A percentile compares a stretch with the other conserved stretches of the same genome.
phyloP scores from a whole-genome alignment of 2,888 invertebrate species.

The Pristionchus maxplancki region DNA sequence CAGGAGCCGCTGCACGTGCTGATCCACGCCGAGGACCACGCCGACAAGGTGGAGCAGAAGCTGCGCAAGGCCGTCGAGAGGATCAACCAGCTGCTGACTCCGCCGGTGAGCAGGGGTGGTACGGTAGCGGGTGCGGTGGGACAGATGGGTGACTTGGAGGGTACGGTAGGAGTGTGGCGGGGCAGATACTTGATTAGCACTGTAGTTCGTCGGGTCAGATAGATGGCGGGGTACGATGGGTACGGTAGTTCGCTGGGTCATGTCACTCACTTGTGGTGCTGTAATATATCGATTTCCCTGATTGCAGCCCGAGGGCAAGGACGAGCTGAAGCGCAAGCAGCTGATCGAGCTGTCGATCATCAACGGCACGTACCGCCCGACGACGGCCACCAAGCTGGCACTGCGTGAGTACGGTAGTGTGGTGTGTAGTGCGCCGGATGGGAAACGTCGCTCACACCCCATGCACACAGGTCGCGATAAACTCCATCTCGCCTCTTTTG shows the following conservation, averaged over 20 bases:
- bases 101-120: conserved; percentile 4
- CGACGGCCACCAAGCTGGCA: conserved; percentile 54
- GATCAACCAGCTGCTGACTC: conserved; percentile 48
- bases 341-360: conserved; percentile 99
- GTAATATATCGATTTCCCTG: neutral
- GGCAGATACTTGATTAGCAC: neutral
- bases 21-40: conserved; percentile 42
- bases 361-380: conserved; percentile 95
- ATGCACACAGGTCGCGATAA: neutral
- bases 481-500: neutral
- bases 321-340: conserved; percentile 98
- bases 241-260: neutral
- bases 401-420: conserved; percentile 43
- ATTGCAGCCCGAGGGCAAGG: conserved; percentile 96
- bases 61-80: conserved; percentile 44
- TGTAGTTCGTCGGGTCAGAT: neutral
- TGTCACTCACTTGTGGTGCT: neutral
- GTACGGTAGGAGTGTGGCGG: neutral
- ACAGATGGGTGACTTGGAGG: neutral
- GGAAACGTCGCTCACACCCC: neutral
- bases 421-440: neutral
- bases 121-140: conserved; percentile 6
- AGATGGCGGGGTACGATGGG: neutral
- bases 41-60: conserved; percentile 49
- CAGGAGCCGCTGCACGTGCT: conserved; percentile 53